These are phyloP conservation scores for Tethea ocularis DNA, from an alignment of 2,888 invertebrate genomes.

Conservation along the genomic window DNA sequence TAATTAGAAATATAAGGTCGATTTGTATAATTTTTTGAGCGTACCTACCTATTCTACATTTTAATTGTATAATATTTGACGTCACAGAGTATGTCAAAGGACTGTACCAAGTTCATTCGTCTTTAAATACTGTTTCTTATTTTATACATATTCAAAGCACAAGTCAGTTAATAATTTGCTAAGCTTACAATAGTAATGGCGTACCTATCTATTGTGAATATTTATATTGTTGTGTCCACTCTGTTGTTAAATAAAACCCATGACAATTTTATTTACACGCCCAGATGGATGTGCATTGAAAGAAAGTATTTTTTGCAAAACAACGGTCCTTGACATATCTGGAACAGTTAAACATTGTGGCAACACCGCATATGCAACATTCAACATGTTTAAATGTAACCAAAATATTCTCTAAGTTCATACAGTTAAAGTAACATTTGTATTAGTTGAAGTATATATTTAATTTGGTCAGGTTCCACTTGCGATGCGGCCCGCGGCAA, in stretches of 20 bases:
- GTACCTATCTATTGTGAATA: neutral
- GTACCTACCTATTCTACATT: no score
- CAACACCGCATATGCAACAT: constrained; percentile 43
- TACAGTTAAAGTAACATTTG: constrained; percentile 20
- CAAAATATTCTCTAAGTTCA: constrained; percentile 26
- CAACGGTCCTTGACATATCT: constrained; percentile 75
- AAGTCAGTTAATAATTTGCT: neutral
- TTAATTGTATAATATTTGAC: no score
- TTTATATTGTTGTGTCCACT: neutral
- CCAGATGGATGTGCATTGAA: constrained; percentile 49
- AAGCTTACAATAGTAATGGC: neutral
- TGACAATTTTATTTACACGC: constrained; percentile 19
- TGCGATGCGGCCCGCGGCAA: constrained; percentile 66
- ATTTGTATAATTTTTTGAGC: no score
- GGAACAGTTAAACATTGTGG: constrained; percentile 60
- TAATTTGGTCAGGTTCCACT: constrained; percentile 47
- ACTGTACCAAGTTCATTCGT: neutral
- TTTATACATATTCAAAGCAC: neutral
- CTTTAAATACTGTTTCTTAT: neutral
- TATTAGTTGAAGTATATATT: constrained; percentile 14
- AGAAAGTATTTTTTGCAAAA: constrained; percentile 68
- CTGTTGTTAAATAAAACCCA: neutral
- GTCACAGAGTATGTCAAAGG: no score
- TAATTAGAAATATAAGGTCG: no score
- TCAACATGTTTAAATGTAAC: constrained; percentile 26